phyloP scores from a whole-genome alignment of 2,113 vertebrate genomes.

The Camelus bactrianus region DNA sequence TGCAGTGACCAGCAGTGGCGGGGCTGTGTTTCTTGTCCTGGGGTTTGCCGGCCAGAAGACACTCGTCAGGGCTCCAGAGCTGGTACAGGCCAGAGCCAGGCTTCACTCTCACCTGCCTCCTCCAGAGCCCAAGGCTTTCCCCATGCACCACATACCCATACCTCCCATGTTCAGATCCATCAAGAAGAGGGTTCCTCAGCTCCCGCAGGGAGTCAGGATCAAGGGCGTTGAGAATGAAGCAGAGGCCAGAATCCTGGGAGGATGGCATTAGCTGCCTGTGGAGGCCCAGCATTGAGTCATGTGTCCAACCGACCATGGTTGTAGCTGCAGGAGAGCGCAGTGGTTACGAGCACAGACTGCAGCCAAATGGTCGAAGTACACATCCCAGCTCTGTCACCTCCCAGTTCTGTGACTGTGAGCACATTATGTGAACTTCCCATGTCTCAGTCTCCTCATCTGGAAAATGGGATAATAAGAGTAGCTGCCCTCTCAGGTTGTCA shows the following conservation, averaged over 20 bases:
- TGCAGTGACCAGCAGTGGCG: background rate
- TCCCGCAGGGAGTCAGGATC: background rate
- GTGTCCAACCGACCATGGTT: fast-evolving
- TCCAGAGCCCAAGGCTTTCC: background rate
- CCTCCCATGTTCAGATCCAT: fast-evolving
- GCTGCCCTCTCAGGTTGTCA: background rate
- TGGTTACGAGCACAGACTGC: background rate
- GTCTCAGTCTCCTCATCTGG: background rate
- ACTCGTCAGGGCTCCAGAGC: background rate
- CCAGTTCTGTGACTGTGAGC: background rate
- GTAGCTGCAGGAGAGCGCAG: background rate
- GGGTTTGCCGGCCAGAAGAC: background rate
- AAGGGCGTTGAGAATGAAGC: background rate
- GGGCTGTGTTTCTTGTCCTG: background rate
- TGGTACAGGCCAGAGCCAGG: background rate
- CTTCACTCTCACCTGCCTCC: background rate
- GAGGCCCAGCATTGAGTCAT: background rate
- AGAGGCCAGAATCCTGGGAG: background rate
- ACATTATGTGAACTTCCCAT: background rate
- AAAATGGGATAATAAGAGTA: background rate
- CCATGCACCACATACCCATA: background rate
- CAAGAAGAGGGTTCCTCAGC: background rate
- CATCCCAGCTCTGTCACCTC: background rate
- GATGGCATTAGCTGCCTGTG: background rate
- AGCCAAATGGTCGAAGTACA: background rate